These are phyloP conservation scores for Elachura formosa DNA, from an alignment of 2,113 vertebrate genomes.

Conservation along the genomic window DNA sequence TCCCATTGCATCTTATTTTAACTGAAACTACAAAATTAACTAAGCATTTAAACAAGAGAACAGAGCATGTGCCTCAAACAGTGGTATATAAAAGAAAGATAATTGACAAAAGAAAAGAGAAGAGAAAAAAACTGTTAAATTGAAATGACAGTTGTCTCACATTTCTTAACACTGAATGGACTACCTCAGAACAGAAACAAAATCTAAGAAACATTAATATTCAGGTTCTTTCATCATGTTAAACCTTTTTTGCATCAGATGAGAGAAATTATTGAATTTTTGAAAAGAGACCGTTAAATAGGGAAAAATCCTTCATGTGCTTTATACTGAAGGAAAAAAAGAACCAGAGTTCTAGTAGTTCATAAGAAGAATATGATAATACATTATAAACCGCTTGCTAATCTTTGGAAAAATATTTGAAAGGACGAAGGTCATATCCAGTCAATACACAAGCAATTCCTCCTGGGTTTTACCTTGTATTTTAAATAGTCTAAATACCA, in stretches of 20 bases:
- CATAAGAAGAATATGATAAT: not conserved
- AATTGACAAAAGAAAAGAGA: not conserved
- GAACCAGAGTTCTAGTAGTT: not conserved
- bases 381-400: not conserved
- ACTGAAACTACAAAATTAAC: not conserved
- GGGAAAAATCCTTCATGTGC: not conserved
- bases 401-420: not conserved
- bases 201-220: not conserved
- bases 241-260: not conserved
- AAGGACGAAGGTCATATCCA: not conserved
- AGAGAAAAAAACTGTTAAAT: not conserved
- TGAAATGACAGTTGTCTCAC: not conserved
- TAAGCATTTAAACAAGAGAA: not conserved
- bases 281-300: not conserved
- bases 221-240: not conserved
- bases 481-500: not conserved
- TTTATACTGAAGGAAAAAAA: not conserved
- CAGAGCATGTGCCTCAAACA: not conserved
- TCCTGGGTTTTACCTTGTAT: not conserved
- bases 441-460: not conserved
- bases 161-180: not conserved
- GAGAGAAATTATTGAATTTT: not conserved
- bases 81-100: not conserved
- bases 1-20: not conserved
- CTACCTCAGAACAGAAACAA: not conserved